Evolutionary conservation across 35 echinoderm and acorn worm genomes (phyloP).

Genomic region (Eucidaris tribuloides): DNA sequence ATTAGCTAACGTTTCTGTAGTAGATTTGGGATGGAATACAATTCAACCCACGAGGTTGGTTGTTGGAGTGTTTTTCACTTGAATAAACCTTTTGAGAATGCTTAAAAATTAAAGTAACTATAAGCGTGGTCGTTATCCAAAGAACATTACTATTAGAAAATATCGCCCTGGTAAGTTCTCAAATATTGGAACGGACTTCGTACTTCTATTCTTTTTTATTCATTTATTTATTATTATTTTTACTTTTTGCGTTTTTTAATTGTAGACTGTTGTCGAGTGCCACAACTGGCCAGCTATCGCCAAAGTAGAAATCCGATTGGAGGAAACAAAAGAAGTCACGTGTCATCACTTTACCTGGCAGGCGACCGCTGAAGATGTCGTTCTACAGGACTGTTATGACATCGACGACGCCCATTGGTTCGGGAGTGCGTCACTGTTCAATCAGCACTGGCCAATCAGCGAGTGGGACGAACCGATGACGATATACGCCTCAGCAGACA

Average conservation of each 20-base stretch:
- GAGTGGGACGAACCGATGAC: conserved; percentile 63
- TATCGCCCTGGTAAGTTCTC: not conserved
- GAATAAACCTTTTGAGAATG: no score
- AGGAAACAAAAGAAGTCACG: not conserved
- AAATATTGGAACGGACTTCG: not conserved
- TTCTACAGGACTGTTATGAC: conserved; percentile 59
- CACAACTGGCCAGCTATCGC: not conserved
- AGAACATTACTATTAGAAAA: no score
- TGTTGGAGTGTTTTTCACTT: no score
- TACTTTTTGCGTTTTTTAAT: no score
- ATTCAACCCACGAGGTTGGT: no score
- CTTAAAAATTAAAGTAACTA: no score
- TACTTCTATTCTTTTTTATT: not conserved
- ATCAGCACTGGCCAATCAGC: conserved; percentile 83
- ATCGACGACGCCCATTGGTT: conserved; percentile 73
- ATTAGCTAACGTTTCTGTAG: no score
- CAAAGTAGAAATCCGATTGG: conserved; percentile 14
- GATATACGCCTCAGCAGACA: conserved; percentile 79
- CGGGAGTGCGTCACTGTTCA: conserved; percentile 72
- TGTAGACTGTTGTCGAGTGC: conserved; percentile 5
- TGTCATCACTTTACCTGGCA: conserved; percentile 63
- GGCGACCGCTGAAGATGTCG: not conserved
- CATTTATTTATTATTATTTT: not conserved
- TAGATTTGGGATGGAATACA: no score
- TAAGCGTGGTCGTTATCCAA: not conserved